Conservation (phyloP, 1,140 invertebrate species). For the Linepithema humile region DNA sequence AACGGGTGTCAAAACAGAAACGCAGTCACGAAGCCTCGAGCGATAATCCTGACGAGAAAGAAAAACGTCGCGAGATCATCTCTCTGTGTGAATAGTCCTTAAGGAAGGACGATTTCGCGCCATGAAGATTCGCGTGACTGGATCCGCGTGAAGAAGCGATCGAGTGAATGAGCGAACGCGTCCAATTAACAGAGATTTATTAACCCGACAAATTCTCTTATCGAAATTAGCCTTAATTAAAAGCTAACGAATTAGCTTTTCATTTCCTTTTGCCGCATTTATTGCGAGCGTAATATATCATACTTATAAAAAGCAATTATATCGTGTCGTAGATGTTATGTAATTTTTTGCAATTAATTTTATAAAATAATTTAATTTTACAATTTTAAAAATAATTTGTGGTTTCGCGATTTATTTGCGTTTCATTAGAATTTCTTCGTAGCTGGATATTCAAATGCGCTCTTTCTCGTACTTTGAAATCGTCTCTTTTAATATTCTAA, state of each 20-base stretch:
- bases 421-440: neutral
- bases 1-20: slow-evolving; percentile 56
- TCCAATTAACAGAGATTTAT: slow-evolving; percentile 58
- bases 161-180: slow-evolving; percentile 50
- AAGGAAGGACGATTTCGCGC: slow-evolving; percentile 46
- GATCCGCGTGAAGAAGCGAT: slow-evolving; percentile 45
- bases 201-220: slow-evolving; percentile 51
- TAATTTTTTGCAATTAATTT: neutral
- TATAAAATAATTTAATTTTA: neutral
- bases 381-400: neutral
- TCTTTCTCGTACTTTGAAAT: neutral
- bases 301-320: neutral
- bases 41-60: slow-evolving; percentile 7
- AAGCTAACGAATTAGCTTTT: slow-evolving; percentile 38
- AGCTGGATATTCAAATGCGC: neutral
- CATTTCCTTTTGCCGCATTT: slow-evolving; percentile 1
- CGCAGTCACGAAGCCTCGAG: slow-evolving; percentile 13
- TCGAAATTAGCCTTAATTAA: slow-evolving; percentile 59
- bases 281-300: neutral
- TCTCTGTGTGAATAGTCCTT: slow-evolving; percentile 48
- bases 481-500: neutral
- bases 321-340: neutral
- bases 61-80: neutral
- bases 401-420: neutral
- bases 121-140: slow-evolving; percentile 47